Evolutionary conservation across 2,113 vertebrate genomes (phyloP), one percentile per base, ranked within the genome.

Genomic region (Bucco capensis): DNA sequence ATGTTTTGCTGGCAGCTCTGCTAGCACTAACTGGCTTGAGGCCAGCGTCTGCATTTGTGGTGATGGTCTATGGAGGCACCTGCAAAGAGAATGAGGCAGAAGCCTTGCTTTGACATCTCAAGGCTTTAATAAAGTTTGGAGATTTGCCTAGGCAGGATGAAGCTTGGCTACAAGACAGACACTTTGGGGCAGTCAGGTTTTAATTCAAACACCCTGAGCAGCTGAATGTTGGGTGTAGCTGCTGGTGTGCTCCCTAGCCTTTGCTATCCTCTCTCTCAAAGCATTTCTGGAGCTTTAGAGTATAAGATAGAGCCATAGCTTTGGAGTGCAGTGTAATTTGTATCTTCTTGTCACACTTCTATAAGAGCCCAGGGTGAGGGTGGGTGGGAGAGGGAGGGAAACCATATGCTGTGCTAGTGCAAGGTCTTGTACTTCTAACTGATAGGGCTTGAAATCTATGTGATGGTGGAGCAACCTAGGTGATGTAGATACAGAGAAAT

Each of bases 71-170:
- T 9, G 56, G 83, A 94, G 58, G n/a, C 62, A 70, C 69, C 83
- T 78, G 47, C 4, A 38, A 88, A 83, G 56, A 24, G 60, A 87
- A 38, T 0, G 0, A 11, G 66, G 71, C 56, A 91, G 64, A 86
- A 94, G 62, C 27, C 33, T 87, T 95, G 71, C 85, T 95, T 96
- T 94, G 92, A 88, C 76, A 94, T 90, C 88, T 94, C 51, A 49
- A 83, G 78, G 75, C 83, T 89, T 91, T 83, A 70, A 66, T 91
- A 56, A 65, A 51, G 11, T 85, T 73, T 91, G 91, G 89, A 93
- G 58, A 9, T 38, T 95, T 91, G 85, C 93, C 93, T 92, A 73
- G 51, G 72, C 72, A 49, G 56, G 85, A 70, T 50, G 72, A 86
- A 77, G 47, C 64, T 77, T 90, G 75, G 83, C 85, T 92, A 62